phyloP scores from a whole-genome alignment of 2,797 vertebrate species.

The Alauda arvensis region DNA sequence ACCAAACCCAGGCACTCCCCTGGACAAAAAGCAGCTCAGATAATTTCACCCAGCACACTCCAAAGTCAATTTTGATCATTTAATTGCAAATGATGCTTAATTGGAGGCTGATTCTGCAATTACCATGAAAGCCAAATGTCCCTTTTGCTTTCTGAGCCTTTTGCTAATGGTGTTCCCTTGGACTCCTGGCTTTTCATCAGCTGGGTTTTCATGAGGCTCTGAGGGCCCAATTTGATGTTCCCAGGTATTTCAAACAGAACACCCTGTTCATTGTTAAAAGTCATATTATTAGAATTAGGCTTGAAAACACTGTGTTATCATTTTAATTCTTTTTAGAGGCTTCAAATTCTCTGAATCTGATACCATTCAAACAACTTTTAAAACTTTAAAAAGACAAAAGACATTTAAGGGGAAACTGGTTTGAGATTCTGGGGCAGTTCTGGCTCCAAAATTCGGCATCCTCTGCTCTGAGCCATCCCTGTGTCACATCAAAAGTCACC shows the following conservation, averaged over 20 bases:
- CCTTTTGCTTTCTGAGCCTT: background rate
- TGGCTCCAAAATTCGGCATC: background rate
- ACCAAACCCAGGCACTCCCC: background rate
- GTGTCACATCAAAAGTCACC: background rate
- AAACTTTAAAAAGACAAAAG: background rate
- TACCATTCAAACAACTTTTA: background rate
- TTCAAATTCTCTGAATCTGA: background rate
- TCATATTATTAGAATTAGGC: background rate
- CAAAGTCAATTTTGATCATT: background rate
- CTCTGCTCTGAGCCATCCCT: background rate
- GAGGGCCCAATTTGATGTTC: constrained; percentile 22
- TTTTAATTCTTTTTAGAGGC: background rate
- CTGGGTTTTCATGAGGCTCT: background rate
- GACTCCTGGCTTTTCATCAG: constrained; percentile 11
- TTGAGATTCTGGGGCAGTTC: background rate
- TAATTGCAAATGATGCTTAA: constrained; percentile 21
- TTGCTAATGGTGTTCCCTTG: background rate
- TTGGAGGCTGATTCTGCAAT: background rate
- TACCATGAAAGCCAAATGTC: background rate
- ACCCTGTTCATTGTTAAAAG: background rate
- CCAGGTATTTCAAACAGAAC: constrained; percentile 37
- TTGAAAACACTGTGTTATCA: background rate
- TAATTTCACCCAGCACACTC: background rate
- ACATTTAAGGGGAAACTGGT: background rate
- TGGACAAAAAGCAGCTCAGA: background rate